These are phyloP conservation scores for Montifringilla adamsi DNA, from an alignment of 2,113 vertebrate species.

Conservation along the genomic window DNA sequence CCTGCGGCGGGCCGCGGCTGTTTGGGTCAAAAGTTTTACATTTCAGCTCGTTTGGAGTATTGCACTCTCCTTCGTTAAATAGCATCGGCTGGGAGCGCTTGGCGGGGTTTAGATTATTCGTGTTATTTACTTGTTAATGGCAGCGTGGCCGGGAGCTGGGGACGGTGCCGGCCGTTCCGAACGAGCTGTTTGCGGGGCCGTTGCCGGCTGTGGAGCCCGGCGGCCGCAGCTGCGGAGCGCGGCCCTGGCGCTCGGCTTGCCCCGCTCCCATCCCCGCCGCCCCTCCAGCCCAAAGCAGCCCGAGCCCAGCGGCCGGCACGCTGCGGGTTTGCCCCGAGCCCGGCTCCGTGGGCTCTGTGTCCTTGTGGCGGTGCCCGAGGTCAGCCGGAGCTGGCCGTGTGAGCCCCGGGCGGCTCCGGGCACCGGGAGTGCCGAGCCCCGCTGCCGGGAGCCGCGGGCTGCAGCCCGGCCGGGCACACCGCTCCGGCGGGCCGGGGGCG, in stretches of 20 bases:
- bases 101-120: accelerated
- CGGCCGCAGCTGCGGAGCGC: not conserved
- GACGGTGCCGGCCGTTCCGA: accelerated
- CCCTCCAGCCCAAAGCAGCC: accelerated
- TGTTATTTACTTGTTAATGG: accelerated
- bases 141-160: not conserved
- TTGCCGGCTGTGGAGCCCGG: too few species aligned
- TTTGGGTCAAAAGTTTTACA: not conserved
- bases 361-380: not conserved
- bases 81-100: accelerated
- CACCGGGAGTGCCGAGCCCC: too few species aligned
- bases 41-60: accelerated
- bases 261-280: not conserved
- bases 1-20: not conserved
- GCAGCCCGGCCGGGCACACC: too few species aligned
- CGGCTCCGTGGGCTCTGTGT: not conserved
- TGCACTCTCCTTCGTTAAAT: not conserved
- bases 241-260: too few species aligned
- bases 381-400: not conserved
- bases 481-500: too few species aligned
- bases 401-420: too few species aligned
- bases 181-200: accelerated
- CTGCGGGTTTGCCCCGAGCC: not conserved
- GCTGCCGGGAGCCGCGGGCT: not conserved
- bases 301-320: too few species aligned